Conservation (phyloP, 1,140 invertebrate species). For the Penaeus chinensis region DNA sequence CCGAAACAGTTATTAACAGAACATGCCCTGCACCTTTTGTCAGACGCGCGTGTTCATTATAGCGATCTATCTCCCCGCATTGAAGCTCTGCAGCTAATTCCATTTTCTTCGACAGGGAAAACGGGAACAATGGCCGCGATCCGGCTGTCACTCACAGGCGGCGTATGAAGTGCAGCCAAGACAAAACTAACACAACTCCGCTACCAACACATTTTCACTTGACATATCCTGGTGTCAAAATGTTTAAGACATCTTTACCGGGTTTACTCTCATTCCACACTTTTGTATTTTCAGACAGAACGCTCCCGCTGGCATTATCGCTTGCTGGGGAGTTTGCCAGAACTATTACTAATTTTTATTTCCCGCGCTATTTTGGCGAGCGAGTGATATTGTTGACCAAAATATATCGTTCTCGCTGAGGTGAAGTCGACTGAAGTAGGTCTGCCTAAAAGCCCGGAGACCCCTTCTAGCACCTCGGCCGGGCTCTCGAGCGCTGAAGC, state of each 20-base stretch:
- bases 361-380: too few species aligned
- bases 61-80: conserved; percentile 10
- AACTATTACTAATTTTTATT: too few species aligned
- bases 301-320: conserved; percentile 28
- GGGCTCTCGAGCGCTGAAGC: conserved; percentile 47
- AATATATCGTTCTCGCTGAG: conserved; percentile 48
- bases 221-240: conserved; percentile 57
- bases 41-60: too few species aligned
- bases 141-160: conserved; percentile 57
- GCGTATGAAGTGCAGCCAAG: conserved; percentile 57
- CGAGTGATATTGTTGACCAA: conserved; percentile 18
- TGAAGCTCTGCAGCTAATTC: conserved; percentile 49
- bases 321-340: conserved; percentile 28
- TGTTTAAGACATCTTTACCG: conserved; percentile 45
- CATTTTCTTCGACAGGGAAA: conserved; percentile 59
- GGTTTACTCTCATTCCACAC: conserved; percentile 38
- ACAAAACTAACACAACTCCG: conserved; percentile 61
- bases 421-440: conserved; percentile 40
- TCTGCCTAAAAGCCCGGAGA: conserved; percentile 51
- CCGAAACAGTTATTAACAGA: too few species aligned
- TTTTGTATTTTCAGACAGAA: conserved; percentile 41
- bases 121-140: conserved; percentile 48
- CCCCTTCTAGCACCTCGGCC: conserved; percentile 47
- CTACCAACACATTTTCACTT: conserved; percentile 54
- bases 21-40: too few species aligned